phyloP scores from a whole-genome alignment of 2,797 vertebrate genomes.

The Dipus sagitta region DNA sequence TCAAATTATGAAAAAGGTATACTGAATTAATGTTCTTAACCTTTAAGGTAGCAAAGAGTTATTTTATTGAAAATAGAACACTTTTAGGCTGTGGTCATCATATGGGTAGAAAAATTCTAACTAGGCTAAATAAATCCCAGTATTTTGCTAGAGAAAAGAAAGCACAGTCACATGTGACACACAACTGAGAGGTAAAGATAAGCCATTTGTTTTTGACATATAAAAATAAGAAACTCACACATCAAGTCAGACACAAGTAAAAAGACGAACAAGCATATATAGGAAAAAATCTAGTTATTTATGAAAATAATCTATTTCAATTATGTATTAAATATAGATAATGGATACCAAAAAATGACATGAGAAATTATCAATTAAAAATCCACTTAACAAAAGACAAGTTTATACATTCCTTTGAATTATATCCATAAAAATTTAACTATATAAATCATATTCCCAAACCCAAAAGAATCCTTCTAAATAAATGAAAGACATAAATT shows the following conservation, averaged over 20 bases:
- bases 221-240: constrained; percentile 16
- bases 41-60: constrained; percentile 22
- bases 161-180: background rate
- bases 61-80: constrained; percentile 63
- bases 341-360: constrained; percentile 69
- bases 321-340: constrained; percentile 54
- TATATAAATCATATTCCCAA: constrained; percentile 73
- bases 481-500: constrained; percentile 73
- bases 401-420: constrained; percentile 80
- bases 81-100: background rate
- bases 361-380: constrained; percentile 70
- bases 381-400: constrained; percentile 70
- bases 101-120: constrained; percentile 51
- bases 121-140: constrained; percentile 45
- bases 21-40: constrained; percentile 45
- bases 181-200: background rate
- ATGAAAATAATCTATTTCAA: constrained; percentile 67
- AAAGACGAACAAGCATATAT: constrained; percentile 15
- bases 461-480: constrained; percentile 48
- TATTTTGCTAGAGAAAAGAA: constrained; percentile 27
- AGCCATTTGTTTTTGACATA: constrained; percentile 21
- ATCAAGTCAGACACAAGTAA: constrained; percentile 6
- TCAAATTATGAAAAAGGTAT: constrained; percentile 48
- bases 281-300: constrained; percentile 37
- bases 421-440: constrained; percentile 79